Percentiles rank a stretch among this genome's conserved stretches.
Conservation (phyloP, 2,888 invertebrate species). For the Yponomeuta cagnagella region DNA sequence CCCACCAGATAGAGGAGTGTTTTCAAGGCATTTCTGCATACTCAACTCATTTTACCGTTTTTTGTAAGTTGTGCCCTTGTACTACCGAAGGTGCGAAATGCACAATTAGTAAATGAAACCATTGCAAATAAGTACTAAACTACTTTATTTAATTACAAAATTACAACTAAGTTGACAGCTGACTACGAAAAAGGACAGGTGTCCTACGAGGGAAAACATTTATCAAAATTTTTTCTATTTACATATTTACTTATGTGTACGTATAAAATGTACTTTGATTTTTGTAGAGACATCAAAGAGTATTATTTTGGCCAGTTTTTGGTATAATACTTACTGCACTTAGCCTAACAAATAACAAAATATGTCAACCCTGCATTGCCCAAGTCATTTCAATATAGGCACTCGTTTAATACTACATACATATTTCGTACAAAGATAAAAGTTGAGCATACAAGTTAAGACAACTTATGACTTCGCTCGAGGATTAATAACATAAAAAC, state of each 20-base stretch:
- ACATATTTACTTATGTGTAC: not conserved
- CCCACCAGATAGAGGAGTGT: too few species aligned
- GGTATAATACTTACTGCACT: not conserved
- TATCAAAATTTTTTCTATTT: not conserved
- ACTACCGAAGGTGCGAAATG: not conserved
- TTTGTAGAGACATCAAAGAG: not conserved
- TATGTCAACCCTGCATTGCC: conserved; percentile 2
- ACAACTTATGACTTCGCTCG: too few species aligned
- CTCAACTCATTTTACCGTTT: too few species aligned
- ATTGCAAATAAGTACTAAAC: not conserved
- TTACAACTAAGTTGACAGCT: not conserved
- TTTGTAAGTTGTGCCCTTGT: too few species aligned
- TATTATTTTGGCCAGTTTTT: conserved; percentile 6
- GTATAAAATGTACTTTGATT: not conserved
- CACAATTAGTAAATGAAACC: not conserved
- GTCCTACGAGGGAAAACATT: not conserved
- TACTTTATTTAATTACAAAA: conserved; percentile 9
- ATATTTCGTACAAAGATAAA: not conserved
- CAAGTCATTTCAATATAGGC: not conserved
- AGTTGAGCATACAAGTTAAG: not conserved
- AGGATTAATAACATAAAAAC: not conserved
- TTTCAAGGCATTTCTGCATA: too few species aligned
- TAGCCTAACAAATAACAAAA: not conserved
- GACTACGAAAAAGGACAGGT: not conserved
- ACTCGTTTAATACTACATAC: not conserved